These are phyloP conservation scores for Anser brachyrhynchus DNA, from an alignment of 2,113 vertebrate genomes.

Conservation along the genomic window DNA sequence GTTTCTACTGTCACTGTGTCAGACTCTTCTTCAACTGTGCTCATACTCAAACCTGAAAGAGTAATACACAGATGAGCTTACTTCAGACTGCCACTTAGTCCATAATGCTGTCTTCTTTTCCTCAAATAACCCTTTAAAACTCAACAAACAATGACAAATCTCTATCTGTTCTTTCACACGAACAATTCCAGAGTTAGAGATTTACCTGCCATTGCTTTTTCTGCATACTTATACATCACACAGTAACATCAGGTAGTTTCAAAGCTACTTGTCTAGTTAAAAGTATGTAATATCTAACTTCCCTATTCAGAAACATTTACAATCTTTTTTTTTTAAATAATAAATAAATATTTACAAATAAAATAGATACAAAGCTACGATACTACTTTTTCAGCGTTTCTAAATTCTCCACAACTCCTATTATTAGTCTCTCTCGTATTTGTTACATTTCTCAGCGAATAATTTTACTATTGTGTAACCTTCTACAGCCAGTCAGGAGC, in stretches of 20 bases:
- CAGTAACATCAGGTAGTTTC: background rate
- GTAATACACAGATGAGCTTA: slow-evolving; percentile 37
- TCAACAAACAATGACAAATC: fast-evolving
- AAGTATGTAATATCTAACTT: background rate
- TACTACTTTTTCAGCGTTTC: background rate
- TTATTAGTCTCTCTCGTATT: background rate
- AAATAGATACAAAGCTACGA: background rate
- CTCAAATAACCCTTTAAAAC: background rate
- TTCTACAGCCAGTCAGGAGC: background rate
- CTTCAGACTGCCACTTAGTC: background rate
- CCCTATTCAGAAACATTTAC: background rate
- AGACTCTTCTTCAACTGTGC: slow-evolving; percentile 88
- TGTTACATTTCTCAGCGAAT: background rate
- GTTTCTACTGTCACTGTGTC: slow-evolving; percentile 86
- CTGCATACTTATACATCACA: background rate
- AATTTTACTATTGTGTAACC: background rate
- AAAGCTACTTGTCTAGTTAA: background rate
- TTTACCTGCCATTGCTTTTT: background rate
- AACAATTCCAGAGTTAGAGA: background rate
- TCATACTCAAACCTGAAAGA: slow-evolving; percentile 89
- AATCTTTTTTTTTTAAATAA: background rate
- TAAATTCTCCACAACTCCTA: background rate
- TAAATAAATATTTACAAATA: too few relatives aligned
- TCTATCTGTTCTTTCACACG: background rate
- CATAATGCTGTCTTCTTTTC: background rate